Base-by-base conservation (phyloP, 1,140 invertebrate species). In the Pseudomyrmex cubaensis region DNA sequence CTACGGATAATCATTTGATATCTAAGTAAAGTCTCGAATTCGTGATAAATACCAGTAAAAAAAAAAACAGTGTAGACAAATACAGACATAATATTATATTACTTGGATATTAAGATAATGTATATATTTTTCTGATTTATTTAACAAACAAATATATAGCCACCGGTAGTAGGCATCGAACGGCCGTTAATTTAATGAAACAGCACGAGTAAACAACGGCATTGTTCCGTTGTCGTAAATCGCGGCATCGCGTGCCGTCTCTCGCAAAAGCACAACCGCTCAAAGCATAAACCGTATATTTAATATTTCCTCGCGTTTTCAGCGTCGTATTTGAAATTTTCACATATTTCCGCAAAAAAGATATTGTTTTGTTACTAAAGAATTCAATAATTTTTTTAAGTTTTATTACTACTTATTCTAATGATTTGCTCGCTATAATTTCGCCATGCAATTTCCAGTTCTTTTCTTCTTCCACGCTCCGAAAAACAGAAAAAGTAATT, bases 211-310 rank as follows among this genome's bases (percentile, higher is more conserved):
- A 59, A 67, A 59, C 22, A 52, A 50, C 20, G 20, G 20, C 7
- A 12, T 80, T 15, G 20, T 72, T 50, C 48, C 12, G 35, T 52
- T 69, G 17, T 78, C 35, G 46, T 25, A 57, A 70, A 80, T 80
- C 46, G 66, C 44, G 12, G 1, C 66, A 72, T 80, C n/a, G 66
- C 56, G 20, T 69, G 52, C 69, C 48, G 9, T 69, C 48, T 54
- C 17, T 44, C 15, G 46, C 35, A 35, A 35, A 35, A 50, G 22
- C n/a, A 52, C 44, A 44, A 2, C 54, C 35, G 35, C 25, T 13
- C 17, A 20, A 78, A 44, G 8, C 52, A 48, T 48, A 80, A 72
- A 80, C 12, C 15, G 20, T 35, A 35, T 35, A 35, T 35, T 35
- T 35, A 35, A 35, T 35, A 35, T 35, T 35, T 35, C 2, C 10